A percentile compares a stretch with the other conserved stretches of the same genome.
phyloP scores from a whole-genome alignment of 2,888 invertebrate genomes.

The Vandiemenella viatica region DNA sequence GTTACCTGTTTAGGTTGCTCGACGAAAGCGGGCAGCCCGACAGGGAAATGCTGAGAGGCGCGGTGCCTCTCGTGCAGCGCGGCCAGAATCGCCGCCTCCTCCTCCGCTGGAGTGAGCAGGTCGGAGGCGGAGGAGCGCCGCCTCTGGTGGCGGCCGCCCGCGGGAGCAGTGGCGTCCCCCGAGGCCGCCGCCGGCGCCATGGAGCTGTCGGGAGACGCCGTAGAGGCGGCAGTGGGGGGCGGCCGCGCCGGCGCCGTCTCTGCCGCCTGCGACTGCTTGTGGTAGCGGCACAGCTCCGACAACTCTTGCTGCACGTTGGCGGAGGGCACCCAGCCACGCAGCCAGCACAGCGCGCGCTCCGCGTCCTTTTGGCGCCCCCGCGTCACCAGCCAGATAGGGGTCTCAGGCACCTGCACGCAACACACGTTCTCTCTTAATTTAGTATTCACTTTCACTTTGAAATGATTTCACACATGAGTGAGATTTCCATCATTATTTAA shows the following conservation, averaged over 20 bases:
- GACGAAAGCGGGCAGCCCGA: neutral
- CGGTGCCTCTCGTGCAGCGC: slow-evolving; percentile 19
- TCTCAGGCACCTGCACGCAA: slow-evolving; percentile 42
- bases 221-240: too few relatives aligned
- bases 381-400: slow-evolving; percentile 42
- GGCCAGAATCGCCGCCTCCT: neutral
- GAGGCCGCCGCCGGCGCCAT: too few relatives aligned
- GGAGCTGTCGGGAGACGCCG: too few relatives aligned
- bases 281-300: too few relatives aligned
- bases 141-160: neutral
- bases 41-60: neutral
- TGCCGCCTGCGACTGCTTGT: slow-evolving; percentile 38
- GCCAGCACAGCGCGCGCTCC: slow-evolving; percentile 45
- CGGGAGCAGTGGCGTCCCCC: neutral
- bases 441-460: too few relatives aligned
- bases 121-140: neutral
- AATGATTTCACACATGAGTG: too few relatives aligned
- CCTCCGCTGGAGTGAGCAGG: neutral
- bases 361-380: slow-evolving; percentile 15
- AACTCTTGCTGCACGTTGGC: slow-evolving; percentile 39
- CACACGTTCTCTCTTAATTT: too few relatives aligned
- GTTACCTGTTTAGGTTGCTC: too few relatives aligned
- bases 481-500: too few relatives aligned
- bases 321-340: slow-evolving; percentile 46
- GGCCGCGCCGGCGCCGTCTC: slow-evolving; percentile 34